These are phyloP conservation scores for Tiphia femorata DNA, from an alignment of 2,888 invertebrate genomes.

Conservation along the genomic window DNA sequence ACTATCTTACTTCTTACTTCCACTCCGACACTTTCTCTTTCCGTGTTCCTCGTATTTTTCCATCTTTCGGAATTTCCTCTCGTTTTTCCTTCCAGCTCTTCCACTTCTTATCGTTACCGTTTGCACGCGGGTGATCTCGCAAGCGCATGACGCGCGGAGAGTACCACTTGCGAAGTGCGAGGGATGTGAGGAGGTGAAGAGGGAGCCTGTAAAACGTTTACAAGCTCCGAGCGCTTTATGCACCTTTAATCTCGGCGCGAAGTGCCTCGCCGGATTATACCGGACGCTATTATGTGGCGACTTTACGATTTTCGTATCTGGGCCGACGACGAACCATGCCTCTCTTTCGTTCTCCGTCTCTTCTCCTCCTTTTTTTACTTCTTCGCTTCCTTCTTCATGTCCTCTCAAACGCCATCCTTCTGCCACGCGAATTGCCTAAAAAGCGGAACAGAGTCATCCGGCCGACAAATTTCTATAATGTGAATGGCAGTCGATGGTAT, in stretches of 20 bases:
- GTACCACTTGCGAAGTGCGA: too few relatives aligned
- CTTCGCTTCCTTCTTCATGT: neutral
- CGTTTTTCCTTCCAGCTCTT: neutral
- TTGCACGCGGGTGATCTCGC: conserved; percentile 6
- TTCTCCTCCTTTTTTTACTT: neutral
- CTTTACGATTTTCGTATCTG: conserved; percentile 65
- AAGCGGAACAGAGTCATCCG: too few relatives aligned
- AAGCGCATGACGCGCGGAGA: too few relatives aligned
- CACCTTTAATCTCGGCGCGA: conserved; percentile 59
- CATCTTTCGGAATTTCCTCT: neutral
- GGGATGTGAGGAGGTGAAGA: conserved; percentile 20
- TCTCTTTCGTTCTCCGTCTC: neutral
- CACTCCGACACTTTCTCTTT: too few relatives aligned
- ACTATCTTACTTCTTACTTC: too few relatives aligned
- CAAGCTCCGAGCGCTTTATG: conserved; percentile 51
- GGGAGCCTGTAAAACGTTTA: conserved; percentile 43
- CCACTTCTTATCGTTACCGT: neutral
- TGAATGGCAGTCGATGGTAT: too few relatives aligned
- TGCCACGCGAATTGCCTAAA: too few relatives aligned
- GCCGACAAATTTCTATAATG: too few relatives aligned
- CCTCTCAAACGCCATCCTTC: too few relatives aligned
- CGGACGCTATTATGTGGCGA: conserved; percentile 58
- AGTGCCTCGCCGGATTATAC: conserved; percentile 51
- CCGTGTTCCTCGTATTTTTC: neutral
- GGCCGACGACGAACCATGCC: conserved; percentile 39